Evolutionary conservation across 2,797 vertebrate genomes (phyloP).

Genomic region (Acomys russatus): DNA sequence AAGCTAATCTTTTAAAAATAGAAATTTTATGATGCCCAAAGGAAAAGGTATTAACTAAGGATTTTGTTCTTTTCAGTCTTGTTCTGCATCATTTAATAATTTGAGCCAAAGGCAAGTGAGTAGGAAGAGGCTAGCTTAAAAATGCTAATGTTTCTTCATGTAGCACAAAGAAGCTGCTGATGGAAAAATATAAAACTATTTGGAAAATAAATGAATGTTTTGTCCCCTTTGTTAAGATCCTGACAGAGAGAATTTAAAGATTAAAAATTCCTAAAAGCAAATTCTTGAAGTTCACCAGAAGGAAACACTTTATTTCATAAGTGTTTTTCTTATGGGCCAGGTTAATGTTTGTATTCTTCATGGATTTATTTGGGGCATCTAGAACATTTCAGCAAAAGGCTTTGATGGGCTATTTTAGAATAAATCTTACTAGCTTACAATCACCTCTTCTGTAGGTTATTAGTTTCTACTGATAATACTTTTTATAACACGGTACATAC

Average conservation of each 20-base stretch:
- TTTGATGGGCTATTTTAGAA: slow-evolving; percentile 9
- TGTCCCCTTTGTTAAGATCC: slow-evolving; percentile 48
- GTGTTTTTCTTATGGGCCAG: background rate
- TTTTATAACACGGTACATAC: background rate
- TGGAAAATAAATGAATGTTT: slow-evolving; percentile 74
- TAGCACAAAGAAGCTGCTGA: slow-evolving; percentile 49
- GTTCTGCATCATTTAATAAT: slow-evolving; percentile 46
- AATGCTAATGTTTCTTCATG: slow-evolving; percentile 35
- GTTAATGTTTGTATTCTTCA: slow-evolving; percentile 62
- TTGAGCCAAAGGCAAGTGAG: slow-evolving; percentile 64
- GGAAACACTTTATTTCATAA: slow-evolving; percentile 59
- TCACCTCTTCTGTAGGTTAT: background rate
- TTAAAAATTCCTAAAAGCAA: slow-evolving; percentile 61
- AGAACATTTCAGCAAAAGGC: slow-evolving; percentile 32
- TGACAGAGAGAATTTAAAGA: slow-evolving; percentile 63
- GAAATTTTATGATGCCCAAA: slow-evolving; percentile 22
- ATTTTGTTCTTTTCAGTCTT: slow-evolving; percentile 27
- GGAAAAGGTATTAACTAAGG: slow-evolving; percentile 47
- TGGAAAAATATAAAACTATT: slow-evolving; percentile 73
- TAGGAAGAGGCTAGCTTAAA: slow-evolving; percentile 26
- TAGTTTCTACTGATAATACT: slow-evolving; percentile 19
- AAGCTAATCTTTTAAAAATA: background rate
- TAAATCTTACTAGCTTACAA: slow-evolving; percentile 15
- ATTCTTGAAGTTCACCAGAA: background rate
- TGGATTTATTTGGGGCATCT: slow-evolving; percentile 55